Percentiles rank a stretch among this genome's conserved stretches.
phyloP scores from a whole-genome alignment of 2,888 invertebrate genomes.

The Eudasyphora cyanicolor region DNA sequence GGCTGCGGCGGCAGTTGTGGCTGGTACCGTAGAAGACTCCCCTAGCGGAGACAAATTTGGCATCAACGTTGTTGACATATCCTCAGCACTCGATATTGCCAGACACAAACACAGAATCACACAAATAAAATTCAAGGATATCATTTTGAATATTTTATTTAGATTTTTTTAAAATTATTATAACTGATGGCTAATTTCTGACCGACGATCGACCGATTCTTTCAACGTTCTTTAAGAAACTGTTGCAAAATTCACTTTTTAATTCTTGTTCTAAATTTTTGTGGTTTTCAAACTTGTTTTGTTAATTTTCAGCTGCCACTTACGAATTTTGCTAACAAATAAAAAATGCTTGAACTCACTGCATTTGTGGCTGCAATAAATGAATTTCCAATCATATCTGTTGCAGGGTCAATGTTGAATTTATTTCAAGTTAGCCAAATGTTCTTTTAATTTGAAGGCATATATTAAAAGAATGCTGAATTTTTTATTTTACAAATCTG shows the following conservation, averaged over 20 bases:
- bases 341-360: too few species aligned
- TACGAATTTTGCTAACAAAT: not conserved
- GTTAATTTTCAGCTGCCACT: not conserved
- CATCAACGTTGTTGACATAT: not conserved
- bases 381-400: not conserved
- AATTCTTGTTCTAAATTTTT: constrained; percentile 23
- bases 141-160: constrained; percentile 25
- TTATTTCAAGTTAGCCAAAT: not conserved
- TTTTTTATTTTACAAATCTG: not conserved
- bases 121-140: not conserved
- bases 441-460: too few species aligned
- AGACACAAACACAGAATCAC: not conserved
- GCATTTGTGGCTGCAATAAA: not conserved
- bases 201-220: constrained; percentile 44
- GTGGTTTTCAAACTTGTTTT: not conserved
- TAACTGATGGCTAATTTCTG: not conserved
- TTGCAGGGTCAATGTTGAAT: constrained; percentile 32
- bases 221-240: constrained; percentile 53
- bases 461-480: too few species aligned
- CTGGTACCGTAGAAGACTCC: not conserved
- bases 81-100: constrained; percentile 16
- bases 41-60: not conserved
- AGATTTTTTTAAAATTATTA: not conserved
- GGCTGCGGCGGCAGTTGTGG: not conserved
- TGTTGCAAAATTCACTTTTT: constrained; percentile 28